Percentiles rank a stretch among this genome's conserved stretches.
Conservation (phyloP, 2,888 invertebrate species). For the Phyllotreta striolata region DNA sequence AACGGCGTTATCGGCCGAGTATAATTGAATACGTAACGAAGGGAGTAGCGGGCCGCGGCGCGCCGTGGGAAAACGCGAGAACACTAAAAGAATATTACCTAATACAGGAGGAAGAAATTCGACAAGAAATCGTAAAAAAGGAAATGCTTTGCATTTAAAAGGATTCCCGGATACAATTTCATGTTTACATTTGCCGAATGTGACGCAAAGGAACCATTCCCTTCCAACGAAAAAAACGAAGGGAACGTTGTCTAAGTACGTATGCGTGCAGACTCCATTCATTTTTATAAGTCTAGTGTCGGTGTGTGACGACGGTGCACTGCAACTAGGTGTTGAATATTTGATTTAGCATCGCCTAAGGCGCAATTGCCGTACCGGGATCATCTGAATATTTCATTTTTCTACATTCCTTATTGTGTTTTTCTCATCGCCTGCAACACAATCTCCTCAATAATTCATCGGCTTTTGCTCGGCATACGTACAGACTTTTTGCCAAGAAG, state of each 20-base stretch:
- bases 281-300: slow-evolving; percentile 35
- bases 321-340: slow-evolving; percentile 44
- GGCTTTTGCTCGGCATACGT: slow-evolving; percentile 36
- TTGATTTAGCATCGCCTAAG: slow-evolving; percentile 47
- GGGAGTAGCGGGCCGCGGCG: slow-evolving; percentile 1
- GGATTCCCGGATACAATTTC: slow-evolving; percentile 32
- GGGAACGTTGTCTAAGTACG: slow-evolving; percentile 25
- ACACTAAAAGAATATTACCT: slow-evolving; percentile 32
- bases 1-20: too few species aligned
- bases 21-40: slow-evolving; percentile 8
- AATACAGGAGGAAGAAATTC: slow-evolving; percentile 29
- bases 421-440: slow-evolving; percentile 55
- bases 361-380: slow-evolving; percentile 48
- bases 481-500: slow-evolving; percentile 37
- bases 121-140: slow-evolving; percentile 31
- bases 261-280: slow-evolving; percentile 36
- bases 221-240: slow-evolving; percentile 9
- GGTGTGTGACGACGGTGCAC: slow-evolving; percentile 26
- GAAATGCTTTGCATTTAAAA: slow-evolving; percentile 33
- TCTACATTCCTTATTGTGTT: slow-evolving; percentile 48
- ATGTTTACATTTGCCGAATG: slow-evolving; percentile 32
- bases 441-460: slow-evolving; percentile 54
- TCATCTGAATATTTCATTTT: slow-evolving; percentile 51
- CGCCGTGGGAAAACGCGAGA: slow-evolving; percentile 19
- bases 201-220: slow-evolving; percentile 29